These are phyloP conservation scores for Prosopocoilus inquinatus DNA, from an alignment of 2,888 invertebrate genomes.

Conservation along the genomic window DNA sequence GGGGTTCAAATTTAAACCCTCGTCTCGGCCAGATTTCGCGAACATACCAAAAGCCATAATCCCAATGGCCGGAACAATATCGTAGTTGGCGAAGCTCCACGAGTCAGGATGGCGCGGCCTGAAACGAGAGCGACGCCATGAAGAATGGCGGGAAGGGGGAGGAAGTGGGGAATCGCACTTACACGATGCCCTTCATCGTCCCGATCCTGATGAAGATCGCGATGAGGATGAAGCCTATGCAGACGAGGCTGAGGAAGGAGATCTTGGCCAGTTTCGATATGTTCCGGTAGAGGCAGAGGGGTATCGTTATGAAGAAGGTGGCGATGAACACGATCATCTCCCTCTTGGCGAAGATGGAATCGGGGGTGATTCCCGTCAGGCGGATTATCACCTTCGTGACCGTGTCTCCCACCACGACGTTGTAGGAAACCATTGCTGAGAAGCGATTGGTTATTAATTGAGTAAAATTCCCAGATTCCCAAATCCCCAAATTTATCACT, in stretches of 20 bases:
- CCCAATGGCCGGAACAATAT: constrained; percentile 75
- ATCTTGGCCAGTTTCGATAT: constrained; percentile 69
- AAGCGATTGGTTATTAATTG: constrained; percentile 23
- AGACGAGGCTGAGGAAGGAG: constrained; percentile 66
- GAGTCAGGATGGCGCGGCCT: constrained; percentile 65
- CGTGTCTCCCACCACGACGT: constrained; percentile 84
- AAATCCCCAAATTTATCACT: no score
- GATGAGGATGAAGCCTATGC: constrained; percentile 70
- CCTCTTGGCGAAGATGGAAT: constrained; percentile 60
- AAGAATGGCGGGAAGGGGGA: no score
- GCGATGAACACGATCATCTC: constrained; percentile 70
- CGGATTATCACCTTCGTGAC: constrained; percentile 78
- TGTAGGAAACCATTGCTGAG: constrained; percentile 85
- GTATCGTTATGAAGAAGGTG: constrained; percentile 72
- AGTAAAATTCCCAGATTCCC: no score
- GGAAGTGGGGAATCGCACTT: constrained; percentile 46
- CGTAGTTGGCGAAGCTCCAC: constrained; percentile 71
- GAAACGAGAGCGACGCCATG: constrained; percentile 26
- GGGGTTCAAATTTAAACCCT: not conserved
- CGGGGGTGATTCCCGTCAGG: constrained; percentile 58
- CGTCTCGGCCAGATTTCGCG: not conserved
- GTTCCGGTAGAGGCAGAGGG: constrained; percentile 76
- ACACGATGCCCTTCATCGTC: constrained; percentile 62
- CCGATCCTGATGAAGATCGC: constrained; percentile 63
- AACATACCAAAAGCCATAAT: constrained; percentile 79